phyloP scores from a whole-genome alignment of 2,797 vertebrate genomes.

The Helicolenus hilgendorfi region DNA sequence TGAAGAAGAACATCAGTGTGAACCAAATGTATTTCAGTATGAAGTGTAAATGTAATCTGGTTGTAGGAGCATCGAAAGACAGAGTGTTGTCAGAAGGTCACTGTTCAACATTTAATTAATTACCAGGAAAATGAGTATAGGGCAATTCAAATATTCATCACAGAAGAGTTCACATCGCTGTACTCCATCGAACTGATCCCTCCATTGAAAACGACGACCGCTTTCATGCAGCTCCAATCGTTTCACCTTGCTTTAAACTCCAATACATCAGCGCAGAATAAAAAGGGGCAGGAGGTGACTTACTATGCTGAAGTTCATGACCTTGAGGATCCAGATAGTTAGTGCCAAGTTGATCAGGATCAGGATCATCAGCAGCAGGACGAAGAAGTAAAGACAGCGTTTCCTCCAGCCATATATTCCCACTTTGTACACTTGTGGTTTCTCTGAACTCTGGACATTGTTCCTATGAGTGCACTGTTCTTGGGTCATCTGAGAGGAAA shows the following conservation, averaged over 20 bases:
- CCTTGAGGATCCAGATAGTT: constrained; percentile 99
- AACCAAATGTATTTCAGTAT: neutral
- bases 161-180: neutral
- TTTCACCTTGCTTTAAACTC: neutral
- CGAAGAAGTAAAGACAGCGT: constrained; percentile 99
- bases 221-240: neutral
- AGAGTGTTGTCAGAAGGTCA: neutral
- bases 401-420: constrained; percentile 99
- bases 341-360: constrained; percentile 99
- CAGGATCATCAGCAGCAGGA: constrained; percentile 98
- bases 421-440: constrained; percentile 98
- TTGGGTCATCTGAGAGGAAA: constrained; percentile 93
- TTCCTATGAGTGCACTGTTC: constrained; percentile 97
- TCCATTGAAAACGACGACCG: neutral
- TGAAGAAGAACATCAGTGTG: neutral
- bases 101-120: constrained; percentile 1
- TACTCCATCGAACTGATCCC: neutral
- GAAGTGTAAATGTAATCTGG: neutral
- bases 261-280: neutral
- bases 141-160: neutral
- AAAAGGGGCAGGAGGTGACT: constrained; percentile 80
- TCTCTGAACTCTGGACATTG: constrained; percentile 96
- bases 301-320: constrained; percentile 99
- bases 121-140: neutral
- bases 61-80: neutral